Percentiles rank a stretch among this genome's conserved stretches.
Conservation (phyloP, 2,797 vertebrate genomes). For the Micromesistius poutassou region DNA sequence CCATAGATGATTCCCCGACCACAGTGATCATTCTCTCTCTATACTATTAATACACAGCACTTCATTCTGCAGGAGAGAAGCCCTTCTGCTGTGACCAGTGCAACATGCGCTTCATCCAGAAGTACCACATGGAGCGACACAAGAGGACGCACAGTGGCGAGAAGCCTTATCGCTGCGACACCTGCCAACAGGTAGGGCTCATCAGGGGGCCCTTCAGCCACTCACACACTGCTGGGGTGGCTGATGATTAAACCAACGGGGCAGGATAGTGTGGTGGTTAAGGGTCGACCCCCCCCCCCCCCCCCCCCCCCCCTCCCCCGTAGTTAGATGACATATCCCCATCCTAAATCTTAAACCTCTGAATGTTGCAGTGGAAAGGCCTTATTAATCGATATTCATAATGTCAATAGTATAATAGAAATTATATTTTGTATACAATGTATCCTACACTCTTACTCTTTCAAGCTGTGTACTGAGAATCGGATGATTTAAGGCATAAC, state of each 20-base stretch:
- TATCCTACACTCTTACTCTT: neutral
- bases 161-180: slow-evolving; percentile 99
- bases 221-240: too few relatives aligned
- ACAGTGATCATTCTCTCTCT: too few relatives aligned
- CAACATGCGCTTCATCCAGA: slow-evolving; percentile 99
- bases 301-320: too few relatives aligned
- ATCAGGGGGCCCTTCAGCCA: too few relatives aligned
- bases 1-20: too few relatives aligned
- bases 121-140: slow-evolving; percentile 99
- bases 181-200: slow-evolving; percentile 87
- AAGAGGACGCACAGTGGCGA: slow-evolving; percentile 99
- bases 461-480: neutral
- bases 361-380: neutral
- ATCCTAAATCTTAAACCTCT: too few relatives aligned
- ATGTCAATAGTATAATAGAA: neutral
- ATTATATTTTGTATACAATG: neutral
- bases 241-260: too few relatives aligned
- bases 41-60: too few relatives aligned
- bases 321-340: too few relatives aligned
- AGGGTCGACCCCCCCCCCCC: too few relatives aligned
- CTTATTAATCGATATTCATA: neutral
- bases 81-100: slow-evolving; percentile 98
- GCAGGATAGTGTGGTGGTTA: too few relatives aligned
- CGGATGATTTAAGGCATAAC: neutral
- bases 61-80: slow-evolving; percentile 83